Percentiles rank a stretch among this genome's conserved stretches.
Evolutionary conservation across 1,140 invertebrate genomes (phyloP).

Genomic region (Sycophaga agraensis): DNA sequence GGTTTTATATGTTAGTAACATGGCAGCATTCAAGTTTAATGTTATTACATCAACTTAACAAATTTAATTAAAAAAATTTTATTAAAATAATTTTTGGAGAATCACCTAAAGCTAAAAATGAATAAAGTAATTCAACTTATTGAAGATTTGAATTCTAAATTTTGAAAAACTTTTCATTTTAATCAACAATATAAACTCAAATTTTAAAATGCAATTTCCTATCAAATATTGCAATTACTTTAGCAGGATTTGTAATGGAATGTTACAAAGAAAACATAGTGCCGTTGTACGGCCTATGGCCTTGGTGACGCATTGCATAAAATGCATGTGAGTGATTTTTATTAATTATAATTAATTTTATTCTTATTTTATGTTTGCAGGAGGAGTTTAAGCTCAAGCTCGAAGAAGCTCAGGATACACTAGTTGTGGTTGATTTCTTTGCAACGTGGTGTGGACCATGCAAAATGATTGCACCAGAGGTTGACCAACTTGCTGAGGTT

Average conservation of each 20-base stretch:
- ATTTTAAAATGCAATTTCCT: background rate
- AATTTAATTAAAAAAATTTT: background rate
- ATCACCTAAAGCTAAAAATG: background rate
- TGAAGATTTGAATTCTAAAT: too few species aligned
- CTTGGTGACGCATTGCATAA: slow-evolving; percentile 4
- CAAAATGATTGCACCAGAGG: slow-evolving; percentile 84
- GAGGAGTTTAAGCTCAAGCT: slow-evolving; percentile 73
- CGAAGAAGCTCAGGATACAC: slow-evolving; percentile 72
- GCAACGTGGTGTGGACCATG: slow-evolving; percentile 91
- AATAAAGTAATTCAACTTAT: background rate
- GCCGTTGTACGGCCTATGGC: background rate
- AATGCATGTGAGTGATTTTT: background rate
- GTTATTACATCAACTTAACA: slow-evolving; percentile 1
- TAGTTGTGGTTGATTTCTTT: slow-evolving; percentile 89
- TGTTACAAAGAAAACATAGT: slow-evolving; percentile 11
- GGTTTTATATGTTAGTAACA: too few species aligned
- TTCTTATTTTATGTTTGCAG: slow-evolving; percentile 55
- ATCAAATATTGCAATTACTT: background rate
- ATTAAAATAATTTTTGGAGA: background rate
- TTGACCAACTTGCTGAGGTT: slow-evolving; percentile 70
- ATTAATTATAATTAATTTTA: slow-evolving; percentile 19
- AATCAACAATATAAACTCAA: background rate
- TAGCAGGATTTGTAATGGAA: background rate
- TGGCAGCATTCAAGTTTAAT: too few species aligned
- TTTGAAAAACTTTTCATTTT: background rate